Conservation (phyloP, 1,140 invertebrate genomes). For the Piezodorus guildinii region DNA sequence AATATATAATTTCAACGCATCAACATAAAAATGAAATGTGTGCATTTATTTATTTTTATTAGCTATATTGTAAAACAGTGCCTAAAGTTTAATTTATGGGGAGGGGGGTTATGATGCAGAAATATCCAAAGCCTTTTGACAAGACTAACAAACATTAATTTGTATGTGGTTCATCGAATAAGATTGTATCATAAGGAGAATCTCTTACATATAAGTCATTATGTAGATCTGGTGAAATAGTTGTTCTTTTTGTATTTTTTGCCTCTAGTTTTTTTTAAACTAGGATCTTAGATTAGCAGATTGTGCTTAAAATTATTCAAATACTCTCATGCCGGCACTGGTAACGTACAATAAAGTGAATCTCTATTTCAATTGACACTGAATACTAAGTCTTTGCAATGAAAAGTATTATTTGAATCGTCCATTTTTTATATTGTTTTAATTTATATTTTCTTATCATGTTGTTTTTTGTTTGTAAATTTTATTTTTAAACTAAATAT, state of each 20-base stretch:
- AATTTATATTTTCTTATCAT: conserved; percentile 13
- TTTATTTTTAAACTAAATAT: conserved; percentile 12
- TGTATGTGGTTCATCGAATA: conserved; percentile 13
- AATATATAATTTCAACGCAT: neutral
- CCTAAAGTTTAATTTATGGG: conserved; percentile 4
- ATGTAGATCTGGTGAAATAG: neutral
- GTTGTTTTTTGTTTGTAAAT: conserved; percentile 17
- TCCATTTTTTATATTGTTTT: conserved; percentile 13
- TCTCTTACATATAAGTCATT: neutral
- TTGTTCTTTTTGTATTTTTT: neutral
- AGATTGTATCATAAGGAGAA: neutral
- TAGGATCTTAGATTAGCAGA: neutral
- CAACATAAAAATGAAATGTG: neutral
- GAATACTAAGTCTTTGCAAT: conserved; percentile 2
- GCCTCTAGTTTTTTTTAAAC: neutral
- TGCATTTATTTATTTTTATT: neutral
- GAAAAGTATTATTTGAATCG: conserved; percentile 16
- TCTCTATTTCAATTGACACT: neutral
- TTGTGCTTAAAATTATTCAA: neutral
- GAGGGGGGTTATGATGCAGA: neutral
- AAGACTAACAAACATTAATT: conserved; percentile 15
- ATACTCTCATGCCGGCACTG: neutral
- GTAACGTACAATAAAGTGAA: neutral
- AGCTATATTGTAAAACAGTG: neutral
- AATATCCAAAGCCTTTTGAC: conserved; percentile 16